Conservation (phyloP, 2,888 invertebrate genomes). For the Atrina japonica region DNA sequence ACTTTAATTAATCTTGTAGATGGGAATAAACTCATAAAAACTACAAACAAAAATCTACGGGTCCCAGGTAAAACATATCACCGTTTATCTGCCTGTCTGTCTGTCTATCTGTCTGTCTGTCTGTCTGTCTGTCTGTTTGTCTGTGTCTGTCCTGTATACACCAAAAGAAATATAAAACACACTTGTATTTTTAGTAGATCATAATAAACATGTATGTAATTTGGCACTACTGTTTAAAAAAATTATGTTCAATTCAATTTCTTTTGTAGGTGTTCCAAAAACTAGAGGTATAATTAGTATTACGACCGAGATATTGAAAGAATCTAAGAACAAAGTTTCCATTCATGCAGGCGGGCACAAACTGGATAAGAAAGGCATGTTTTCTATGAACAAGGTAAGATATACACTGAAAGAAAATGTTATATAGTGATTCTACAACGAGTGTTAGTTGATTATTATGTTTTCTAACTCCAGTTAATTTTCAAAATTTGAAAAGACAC, state of each 20-base stretch:
- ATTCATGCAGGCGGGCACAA: conserved; percentile 66
- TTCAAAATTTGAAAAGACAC: too few species aligned
- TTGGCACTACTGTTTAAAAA: too few species aligned
- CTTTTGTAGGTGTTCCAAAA: conserved; percentile 59
- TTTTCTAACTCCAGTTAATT: too few species aligned
- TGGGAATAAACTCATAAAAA: conserved; percentile 42
- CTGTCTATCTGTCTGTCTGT: background rate
- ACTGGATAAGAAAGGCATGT: conserved; percentile 62
- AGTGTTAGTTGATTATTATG: too few species aligned
- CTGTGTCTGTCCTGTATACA: background rate
- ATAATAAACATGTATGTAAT: too few species aligned
- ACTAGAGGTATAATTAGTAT: conserved; percentile 66
- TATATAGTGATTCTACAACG: too few species aligned
- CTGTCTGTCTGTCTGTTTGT: background rate
- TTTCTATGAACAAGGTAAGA: conserved; percentile 38
- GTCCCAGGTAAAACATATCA: conserved; percentile 55
- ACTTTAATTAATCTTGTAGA: conserved; percentile 57
- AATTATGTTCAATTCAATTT: background rate
- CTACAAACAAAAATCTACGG: conserved; percentile 59
- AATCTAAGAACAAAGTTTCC: conserved; percentile 57
- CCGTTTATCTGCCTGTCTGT: too few species aligned
- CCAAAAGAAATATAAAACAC: background rate
- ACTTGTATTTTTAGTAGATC: too few species aligned
- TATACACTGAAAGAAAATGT: background rate
- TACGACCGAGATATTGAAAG: conserved; percentile 61